Conservation (phyloP, 2,888 invertebrate species). For the Drosophila incognita region DNA sequence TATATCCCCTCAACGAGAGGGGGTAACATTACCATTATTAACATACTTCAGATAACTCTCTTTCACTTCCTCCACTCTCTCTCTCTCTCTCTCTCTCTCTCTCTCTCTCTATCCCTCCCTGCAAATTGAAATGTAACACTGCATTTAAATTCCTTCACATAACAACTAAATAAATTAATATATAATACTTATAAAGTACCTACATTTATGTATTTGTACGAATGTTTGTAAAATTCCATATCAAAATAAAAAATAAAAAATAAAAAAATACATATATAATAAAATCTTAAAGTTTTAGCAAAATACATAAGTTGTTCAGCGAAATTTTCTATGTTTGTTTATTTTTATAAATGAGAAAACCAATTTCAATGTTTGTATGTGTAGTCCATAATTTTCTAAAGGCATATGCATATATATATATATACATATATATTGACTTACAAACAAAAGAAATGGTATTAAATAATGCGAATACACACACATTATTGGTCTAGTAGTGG, state of each 20-base stretch:
- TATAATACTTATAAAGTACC: slow-evolving; percentile 47
- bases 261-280: neutral
- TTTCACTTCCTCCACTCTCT: slow-evolving; percentile 13
- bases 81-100: slow-evolving; percentile 25
- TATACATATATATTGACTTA: slow-evolving; percentile 22
- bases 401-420: slow-evolving; percentile 49
- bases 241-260: slow-evolving; percentile 32
- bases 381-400: slow-evolving; percentile 77
- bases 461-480: slow-evolving; percentile 37
- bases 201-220: slow-evolving; percentile 66
- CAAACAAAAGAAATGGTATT: slow-evolving; percentile 14
- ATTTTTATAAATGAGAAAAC: slow-evolving; percentile 63
- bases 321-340: slow-evolving; percentile 73
- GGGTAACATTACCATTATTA: slow-evolving; percentile 11
- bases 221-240: slow-evolving; percentile 60
- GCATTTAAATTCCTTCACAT: slow-evolving; percentile 57
- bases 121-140: slow-evolving; percentile 23
- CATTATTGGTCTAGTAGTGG: slow-evolving; percentile 52
- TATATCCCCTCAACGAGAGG: slow-evolving; percentile 8
- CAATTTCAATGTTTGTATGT: slow-evolving; percentile 67
- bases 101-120: slow-evolving; percentile 30
- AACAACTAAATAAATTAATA: slow-evolving; percentile 38
- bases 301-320: slow-evolving; percentile 51
- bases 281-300: slow-evolving; percentile 33
- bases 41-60: slow-evolving; percentile 16